These are phyloP conservation scores for Apus apus DNA, from an alignment of 2,113 vertebrate genomes.

Conservation along the genomic window DNA sequence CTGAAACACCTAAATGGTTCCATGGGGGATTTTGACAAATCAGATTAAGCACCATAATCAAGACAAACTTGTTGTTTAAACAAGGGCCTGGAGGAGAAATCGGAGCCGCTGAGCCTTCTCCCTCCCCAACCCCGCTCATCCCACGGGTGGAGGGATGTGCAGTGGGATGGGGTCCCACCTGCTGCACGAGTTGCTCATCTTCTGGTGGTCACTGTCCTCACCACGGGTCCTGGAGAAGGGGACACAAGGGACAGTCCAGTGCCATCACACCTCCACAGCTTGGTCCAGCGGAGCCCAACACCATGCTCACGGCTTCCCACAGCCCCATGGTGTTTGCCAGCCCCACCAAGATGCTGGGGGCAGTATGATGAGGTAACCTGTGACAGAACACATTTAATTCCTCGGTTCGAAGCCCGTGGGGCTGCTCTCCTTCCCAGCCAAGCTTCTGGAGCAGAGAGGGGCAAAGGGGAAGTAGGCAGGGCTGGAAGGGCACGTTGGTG, in stretches of 20 bases:
- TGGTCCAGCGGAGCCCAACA: fast-evolving
- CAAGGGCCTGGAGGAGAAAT: neutral
- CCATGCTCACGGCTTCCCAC: fast-evolving
- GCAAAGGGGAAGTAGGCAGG: neutral
- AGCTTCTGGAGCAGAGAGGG: fast-evolving
- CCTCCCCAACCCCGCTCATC: fast-evolving
- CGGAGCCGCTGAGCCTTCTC: neutral
- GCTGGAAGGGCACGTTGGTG: neutral
- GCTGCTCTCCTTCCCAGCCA: neutral
- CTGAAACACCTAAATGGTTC: conserved; percentile 4
- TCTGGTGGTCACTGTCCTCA: neutral
- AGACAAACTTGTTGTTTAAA: conserved; percentile 58
- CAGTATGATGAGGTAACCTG: neutral
- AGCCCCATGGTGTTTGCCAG: fast-evolving
- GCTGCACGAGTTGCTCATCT: neutral
- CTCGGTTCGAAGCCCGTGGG: neutral
- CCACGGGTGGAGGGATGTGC: neutral
- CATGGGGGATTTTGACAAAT: conserved; percentile 26
- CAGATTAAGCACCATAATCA: conserved; percentile 36
- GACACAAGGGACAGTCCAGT: neutral
- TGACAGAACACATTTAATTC: neutral
- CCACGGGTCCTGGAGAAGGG: fast-evolving
- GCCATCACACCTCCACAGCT: fast-evolving
- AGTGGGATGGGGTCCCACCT: neutral
- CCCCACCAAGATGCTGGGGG: fast-evolving